These are phyloP conservation scores for Microctenopoma steveboyesi DNA, from an alignment of 2,797 vertebrate genomes.

Conservation along the genomic window DNA sequence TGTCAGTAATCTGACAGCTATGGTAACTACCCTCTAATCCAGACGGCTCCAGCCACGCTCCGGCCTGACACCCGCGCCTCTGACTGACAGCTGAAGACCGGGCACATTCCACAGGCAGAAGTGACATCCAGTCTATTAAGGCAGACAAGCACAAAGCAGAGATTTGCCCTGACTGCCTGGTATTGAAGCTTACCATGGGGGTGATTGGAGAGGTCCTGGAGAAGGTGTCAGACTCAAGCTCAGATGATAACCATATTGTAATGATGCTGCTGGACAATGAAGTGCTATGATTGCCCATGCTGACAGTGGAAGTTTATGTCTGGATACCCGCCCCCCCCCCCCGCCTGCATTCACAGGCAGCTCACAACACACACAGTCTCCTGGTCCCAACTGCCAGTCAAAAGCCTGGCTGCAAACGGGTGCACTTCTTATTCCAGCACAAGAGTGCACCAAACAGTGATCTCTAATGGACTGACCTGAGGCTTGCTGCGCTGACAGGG, in stretches of 20 bases:
- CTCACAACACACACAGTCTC: conserved; percentile 82
- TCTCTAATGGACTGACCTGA: conserved; percentile 85
- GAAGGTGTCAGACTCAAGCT: conserved; percentile 97
- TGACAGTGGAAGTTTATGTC: conserved; percentile 88
- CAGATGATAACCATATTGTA: conserved; percentile 99
- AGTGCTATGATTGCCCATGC: conserved; percentile 93
- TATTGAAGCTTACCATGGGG: conserved; percentile 96
- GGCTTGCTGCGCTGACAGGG: conserved; percentile 78
- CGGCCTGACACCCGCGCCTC: conserved; percentile 93
- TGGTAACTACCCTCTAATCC: conserved; percentile 99
- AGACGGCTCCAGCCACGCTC: conserved; percentile 98
- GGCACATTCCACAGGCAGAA: conserved; percentile 97
- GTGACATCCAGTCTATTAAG: conserved; percentile 99
- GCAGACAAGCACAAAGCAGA: conserved; percentile 99
- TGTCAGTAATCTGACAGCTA: conserved; percentile 99
- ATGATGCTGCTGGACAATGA: conserved; percentile 99
- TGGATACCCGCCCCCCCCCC: conserved; percentile 69
- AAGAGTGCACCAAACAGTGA: conserved; percentile 80
- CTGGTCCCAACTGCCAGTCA: conserved; percentile 88
- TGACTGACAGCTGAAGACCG: conserved; percentile 99
- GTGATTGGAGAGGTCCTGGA: conserved; percentile 99
- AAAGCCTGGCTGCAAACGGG: conserved; percentile 79
- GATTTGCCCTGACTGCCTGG: conserved; percentile 97
- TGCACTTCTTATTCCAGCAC: conserved; percentile 83
- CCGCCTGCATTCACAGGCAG: conserved; percentile 73